These are phyloP conservation scores for Pseudochaenichthys georgianus DNA, from an alignment of 2,797 vertebrate genomes.

Conservation along the genomic window DNA sequence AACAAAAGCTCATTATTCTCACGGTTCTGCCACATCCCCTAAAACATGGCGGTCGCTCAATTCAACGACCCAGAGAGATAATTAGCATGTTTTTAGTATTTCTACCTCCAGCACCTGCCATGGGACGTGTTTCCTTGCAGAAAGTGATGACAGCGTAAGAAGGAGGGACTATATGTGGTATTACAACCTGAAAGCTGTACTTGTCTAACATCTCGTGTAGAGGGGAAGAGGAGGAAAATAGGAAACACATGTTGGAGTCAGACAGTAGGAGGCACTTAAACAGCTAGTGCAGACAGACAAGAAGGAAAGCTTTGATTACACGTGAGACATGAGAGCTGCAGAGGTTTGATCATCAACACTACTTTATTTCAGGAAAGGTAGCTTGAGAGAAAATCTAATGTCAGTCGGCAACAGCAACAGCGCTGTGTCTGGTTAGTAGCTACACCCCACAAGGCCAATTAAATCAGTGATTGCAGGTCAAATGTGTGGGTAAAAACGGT, in stretches of 20 bases:
- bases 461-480: slow-evolving; percentile 51
- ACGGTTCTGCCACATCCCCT: not conserved
- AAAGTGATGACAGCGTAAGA: not conserved
- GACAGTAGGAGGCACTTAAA: slow-evolving; percentile 7
- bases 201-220: not conserved
- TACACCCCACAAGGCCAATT: slow-evolving; percentile 66
- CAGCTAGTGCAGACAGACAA: not conserved
- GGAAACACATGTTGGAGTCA: not conserved
- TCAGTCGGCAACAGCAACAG: not conserved
- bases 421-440: not conserved
- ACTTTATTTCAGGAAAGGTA: slow-evolving; percentile 37
- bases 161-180: not conserved
- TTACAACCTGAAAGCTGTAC: not conserved
- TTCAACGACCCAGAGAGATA: slow-evolving; percentile 24
- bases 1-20: not conserved
- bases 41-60: not conserved
- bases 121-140: not conserved
- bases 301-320: not conserved
- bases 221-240: not conserved
- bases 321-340: slow-evolving; percentile 5
- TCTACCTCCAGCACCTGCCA: slow-evolving; percentile 25
- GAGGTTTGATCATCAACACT: slow-evolving; percentile 38
- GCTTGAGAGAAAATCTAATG: slow-evolving; percentile 19
- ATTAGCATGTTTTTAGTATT: slow-evolving; percentile 18
- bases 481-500: slow-evolving; percentile 27